Percentiles rank a stretch among this genome's conserved stretches.
These are phyloP conservation scores for Dorcus hopei DNA, from an alignment of 2,888 invertebrate genomes.

Conservation along the genomic window DNA sequence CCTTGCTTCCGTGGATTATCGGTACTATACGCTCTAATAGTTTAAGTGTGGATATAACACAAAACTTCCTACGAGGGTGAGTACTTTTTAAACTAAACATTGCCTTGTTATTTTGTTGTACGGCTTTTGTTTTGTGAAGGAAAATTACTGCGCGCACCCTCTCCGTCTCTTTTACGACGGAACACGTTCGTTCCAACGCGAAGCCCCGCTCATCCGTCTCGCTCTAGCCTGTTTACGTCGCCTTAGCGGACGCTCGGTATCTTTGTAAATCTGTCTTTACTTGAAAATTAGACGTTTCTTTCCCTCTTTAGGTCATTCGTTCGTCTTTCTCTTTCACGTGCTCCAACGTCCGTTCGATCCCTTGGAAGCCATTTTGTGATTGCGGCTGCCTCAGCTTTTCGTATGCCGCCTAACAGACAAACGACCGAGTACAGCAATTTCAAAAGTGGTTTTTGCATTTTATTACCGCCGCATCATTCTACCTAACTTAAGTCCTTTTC, in stretches of 20 bases:
- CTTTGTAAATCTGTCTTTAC: conserved; percentile 22
- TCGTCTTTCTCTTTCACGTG: conserved; percentile 8
- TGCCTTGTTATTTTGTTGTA: conserved; percentile 7
- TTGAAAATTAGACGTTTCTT: conserved; percentile 15
- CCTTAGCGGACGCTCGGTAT: conserved; percentile 19
- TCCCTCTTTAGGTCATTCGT: background rate
- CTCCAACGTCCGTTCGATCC: conserved; percentile 18
- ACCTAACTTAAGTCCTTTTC: no score
- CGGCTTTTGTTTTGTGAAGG: conserved; percentile 6
- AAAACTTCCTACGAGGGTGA: conserved; percentile 9
- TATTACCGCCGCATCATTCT: no score
- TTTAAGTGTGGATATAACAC: conserved; percentile 13
- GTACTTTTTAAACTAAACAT: conserved; percentile 1
- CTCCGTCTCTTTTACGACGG: conserved; percentile 4
- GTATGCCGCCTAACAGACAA: conserved; percentile 2
- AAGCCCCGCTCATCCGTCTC: conserved; percentile 8
- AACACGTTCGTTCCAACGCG: background rate
- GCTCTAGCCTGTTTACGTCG: conserved; percentile 8
- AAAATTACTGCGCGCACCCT: conserved; percentile 9
- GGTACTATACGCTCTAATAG: conserved; percentile 9
- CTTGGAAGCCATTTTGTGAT: conserved; percentile 45
- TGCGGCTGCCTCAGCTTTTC: conserved; percentile 23
- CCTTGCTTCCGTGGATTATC: conserved; percentile 15
- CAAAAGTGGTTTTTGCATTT: background rate
- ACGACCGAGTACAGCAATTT: background rate